Evolutionary conservation across 2,113 vertebrate genomes (phyloP), one percentile per base, ranked within the genome.

Genomic region (Aleadryas rufinucha): DNA sequence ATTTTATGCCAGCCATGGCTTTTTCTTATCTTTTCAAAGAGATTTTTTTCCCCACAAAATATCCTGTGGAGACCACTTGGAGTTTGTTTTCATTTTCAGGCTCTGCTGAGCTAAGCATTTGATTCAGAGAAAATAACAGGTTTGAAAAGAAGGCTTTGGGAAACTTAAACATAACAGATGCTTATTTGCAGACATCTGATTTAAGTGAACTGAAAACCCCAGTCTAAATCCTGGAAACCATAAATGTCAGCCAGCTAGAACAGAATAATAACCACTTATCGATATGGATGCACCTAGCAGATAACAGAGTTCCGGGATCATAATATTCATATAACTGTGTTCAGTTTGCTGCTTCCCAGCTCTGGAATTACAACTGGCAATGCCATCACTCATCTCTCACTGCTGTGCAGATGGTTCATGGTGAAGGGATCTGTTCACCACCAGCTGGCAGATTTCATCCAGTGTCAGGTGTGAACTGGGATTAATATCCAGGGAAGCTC

Each of bases 91-190:
- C 84, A 81, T 96, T 92, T 96, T 66, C 78, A 97, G 86, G 81
- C 77, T 96, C 91, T 97, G 88, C 93, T 95, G 95, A 98, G 93
- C 75, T 94, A 96, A 95, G 87, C 87, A 94, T 96, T 95, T 97
- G 93, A 97, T 95, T 98, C 93, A 96, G 84, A 83, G 84, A 94
- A 97, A 97, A 96, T 96, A 97, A 96, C 71, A 93, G 93, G 92
- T 89, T 97, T 95, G 87, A 97, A 97, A 94, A 90, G 94, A 97
- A 95, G 81, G 69, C 57, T 93, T 77, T 76, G 60, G 70, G 83
- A 96, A 97, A 96, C 78, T 97, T 95, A 96, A 95, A 95, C 63
- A 44, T 87, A 97, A 97, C 86, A 97, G 90, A 96, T 92, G 66
- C 75, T 97, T 97, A 95, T 96, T 96, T 96, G 64, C 72, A 83